Conservation (phyloP, 2,113 vertebrate species). For the Sapayoa aenigma region DNA sequence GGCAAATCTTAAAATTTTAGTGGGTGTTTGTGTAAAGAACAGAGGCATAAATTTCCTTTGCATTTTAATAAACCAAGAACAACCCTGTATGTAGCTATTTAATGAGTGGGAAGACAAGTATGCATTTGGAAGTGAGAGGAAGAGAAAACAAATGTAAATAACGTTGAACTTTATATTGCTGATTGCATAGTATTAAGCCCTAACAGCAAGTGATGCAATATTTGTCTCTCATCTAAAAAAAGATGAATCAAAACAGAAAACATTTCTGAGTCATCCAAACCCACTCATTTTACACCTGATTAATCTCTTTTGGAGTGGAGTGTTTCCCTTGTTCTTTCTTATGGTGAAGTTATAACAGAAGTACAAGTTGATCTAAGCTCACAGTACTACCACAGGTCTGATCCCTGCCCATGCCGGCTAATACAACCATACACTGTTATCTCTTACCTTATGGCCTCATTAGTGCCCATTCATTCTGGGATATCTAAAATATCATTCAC, state of each 20-base stretch:
- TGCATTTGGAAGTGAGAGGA: not conserved
- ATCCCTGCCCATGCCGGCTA: not conserved
- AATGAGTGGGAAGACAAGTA: not conserved
- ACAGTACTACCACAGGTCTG: not conserved
- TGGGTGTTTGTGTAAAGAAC: not conserved
- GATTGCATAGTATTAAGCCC: not conserved
- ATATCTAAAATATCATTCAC: not conserved
- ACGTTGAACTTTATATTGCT: not conserved
- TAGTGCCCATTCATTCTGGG: not conserved
- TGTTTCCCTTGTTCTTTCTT: not conserved
- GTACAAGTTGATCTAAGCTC: not conserved
- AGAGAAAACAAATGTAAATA: constrained; percentile 37
- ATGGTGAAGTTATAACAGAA: not conserved
- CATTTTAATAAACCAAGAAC: not conserved
- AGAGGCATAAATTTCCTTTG: not conserved
- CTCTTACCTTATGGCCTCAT: not conserved
- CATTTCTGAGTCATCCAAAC: not conserved
- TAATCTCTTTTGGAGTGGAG: not conserved
- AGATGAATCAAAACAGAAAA: not conserved
- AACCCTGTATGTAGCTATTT: not conserved
- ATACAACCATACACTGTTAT: not conserved
- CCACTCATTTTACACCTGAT: not conserved
- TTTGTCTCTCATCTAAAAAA: constrained; percentile 12
- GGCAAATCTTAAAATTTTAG: not conserved
- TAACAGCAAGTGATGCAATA: not conserved